Evolutionary conservation across 2,888 invertebrate species (phyloP).

Genomic region (Caenorhabditis sp.): DNA sequence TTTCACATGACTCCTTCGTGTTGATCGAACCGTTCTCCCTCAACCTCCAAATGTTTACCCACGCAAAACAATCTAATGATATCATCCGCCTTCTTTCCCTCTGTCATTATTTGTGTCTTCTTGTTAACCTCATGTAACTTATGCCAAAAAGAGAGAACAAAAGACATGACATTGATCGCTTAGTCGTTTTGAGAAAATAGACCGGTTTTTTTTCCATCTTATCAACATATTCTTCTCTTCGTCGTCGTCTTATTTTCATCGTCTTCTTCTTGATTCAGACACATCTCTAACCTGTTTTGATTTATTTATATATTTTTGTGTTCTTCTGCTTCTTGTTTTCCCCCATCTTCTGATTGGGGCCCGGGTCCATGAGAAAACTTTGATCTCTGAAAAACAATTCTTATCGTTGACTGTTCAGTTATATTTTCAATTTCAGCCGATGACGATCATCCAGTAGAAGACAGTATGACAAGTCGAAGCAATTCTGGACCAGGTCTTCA

Average conservation of each 20-base stretch:
- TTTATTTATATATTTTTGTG: not conserved
- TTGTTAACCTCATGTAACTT: too few species aligned
- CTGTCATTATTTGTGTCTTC: too few species aligned
- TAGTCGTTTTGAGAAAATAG: too few species aligned
- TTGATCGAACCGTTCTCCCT: too few species aligned
- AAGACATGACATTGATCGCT: too few species aligned
- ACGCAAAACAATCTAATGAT: too few species aligned
- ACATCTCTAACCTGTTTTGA: not conserved
- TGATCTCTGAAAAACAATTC: not conserved
- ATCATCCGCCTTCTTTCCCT: too few species aligned
- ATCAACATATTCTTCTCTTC: not conserved
- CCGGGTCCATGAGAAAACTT: too few species aligned
- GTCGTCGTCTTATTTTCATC: not conserved
- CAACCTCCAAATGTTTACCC: too few species aligned
- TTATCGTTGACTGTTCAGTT: not conserved
- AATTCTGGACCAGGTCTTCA: slow-evolving; percentile 51
- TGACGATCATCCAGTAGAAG: slow-evolving; percentile 54
- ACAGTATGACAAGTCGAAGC: slow-evolving; percentile 48
- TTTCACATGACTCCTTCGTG: too few species aligned
- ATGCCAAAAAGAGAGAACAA: too few species aligned
- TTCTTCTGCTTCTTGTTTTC: not conserved
- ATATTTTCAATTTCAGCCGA: slow-evolving; percentile 31
- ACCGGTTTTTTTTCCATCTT: too few species aligned
- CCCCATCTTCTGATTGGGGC: not conserved
- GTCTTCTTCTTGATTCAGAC: not conserved